Base-by-base conservation (phyloP, 2,113 vertebrate species). In the Ploceus nigricollis region DNA sequence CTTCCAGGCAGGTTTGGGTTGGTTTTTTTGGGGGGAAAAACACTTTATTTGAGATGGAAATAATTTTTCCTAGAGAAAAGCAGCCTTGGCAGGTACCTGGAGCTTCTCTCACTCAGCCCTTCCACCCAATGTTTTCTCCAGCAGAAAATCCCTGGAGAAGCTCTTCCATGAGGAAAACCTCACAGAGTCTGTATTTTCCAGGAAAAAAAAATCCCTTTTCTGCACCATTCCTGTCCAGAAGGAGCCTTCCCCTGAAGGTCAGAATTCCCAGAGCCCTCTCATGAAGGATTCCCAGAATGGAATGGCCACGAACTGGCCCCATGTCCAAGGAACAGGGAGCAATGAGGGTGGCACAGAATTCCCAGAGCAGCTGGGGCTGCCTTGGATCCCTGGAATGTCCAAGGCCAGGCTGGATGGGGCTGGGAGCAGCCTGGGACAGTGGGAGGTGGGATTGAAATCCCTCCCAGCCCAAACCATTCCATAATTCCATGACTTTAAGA, bases 371-470 rank as follows among this genome's bases (percentile, higher is more conserved):
- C 58, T 54, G 22, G 2, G 39, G 56, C 56, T 61, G 56, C 47
- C 28, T 40, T 61, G 47, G 27, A 54, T 54, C 58, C 58, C 50
- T 75, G 82, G 30, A 2, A 56, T 42, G 42, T 1, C n/a, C 60
- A 11, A n/a, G 39, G 69, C 48, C n/a, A 47, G 58, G 35, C 6
- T 56, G 81, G 60, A 44, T 0, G 11, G 30, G 27, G 44, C 35
- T 47, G 9, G 56, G 65, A 70, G 31, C 45, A n/a, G 0, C 25
- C 45, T 61, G 68, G 82, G 31, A 7, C 0, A 1, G 44, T 19
- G 45, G 80, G 2, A 82, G 24, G 15, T 60, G 63, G 44, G 7
- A 8, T 3, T 19, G 8, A 45, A 64, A 25, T 28, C 28, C 18
- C 48, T 64, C 30, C 57, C 81, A 35, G 11, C 61, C 44, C 51